Base-by-base conservation (phyloP, 1,140 invertebrate genomes). In the Lethrus apterus region DNA sequence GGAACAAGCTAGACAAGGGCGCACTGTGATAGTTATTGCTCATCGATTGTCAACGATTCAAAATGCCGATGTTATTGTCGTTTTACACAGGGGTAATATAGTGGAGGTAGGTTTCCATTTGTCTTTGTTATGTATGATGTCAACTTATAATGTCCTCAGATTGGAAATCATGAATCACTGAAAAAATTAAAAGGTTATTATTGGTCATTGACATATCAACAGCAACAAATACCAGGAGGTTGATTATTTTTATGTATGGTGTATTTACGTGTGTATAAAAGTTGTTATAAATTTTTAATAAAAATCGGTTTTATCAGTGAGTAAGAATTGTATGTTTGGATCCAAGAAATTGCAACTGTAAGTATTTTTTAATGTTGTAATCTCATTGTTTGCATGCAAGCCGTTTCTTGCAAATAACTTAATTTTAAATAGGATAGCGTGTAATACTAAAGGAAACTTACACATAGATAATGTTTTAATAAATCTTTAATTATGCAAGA, bases 11-110 rank as follows among this genome's bases (percentile, higher is more conserved):
- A 74, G 80, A 0, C 74, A 78, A 56, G 87, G 87, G 14, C 76
- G 88, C 46, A 94, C 91, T 1, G 86, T 89, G 0, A 65, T 94
- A 9, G 80, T 94, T 4, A 93, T 95, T 54, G 91, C 91, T 23
- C 91, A 94, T 65, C 70, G 92, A 33, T 69, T 94, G 23, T 92
- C 88, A 29, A 94, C 91, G 5, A 78, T 95, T 48, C 77, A 84
- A 63, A 83, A 88, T 67, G 90, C 91, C 10, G 85, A 94, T 64
- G 59, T 89, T 7, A 93, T 94, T 55, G 87, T 91, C 13, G 90
- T 94, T 1, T 67, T 94, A 14, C 76, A 83, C 50, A 77, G 84
- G 58, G 90, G 90, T 44, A 71, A 74, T 50, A 80, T 92, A 56
- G 83, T 82, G 4, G 88, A 92, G 77, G 86, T 89, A 68, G 57